phyloP scores from a whole-genome alignment of 2,113 vertebrate genomes.

The Dascyllus trimaculatus region DNA sequence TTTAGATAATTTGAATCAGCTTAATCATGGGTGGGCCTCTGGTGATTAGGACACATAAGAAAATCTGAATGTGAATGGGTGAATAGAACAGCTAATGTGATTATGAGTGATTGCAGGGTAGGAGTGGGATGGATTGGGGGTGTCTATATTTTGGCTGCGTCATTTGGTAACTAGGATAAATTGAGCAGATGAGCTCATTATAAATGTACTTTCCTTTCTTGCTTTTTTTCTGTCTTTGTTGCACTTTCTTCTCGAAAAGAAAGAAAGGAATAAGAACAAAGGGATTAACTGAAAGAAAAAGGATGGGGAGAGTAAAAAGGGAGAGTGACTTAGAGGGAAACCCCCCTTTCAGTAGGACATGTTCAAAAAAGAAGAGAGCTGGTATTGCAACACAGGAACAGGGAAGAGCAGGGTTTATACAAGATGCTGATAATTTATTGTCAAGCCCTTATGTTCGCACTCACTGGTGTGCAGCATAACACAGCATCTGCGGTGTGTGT shows the following conservation, averaged over 20 bases:
- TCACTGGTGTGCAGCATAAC: constrained; percentile 57
- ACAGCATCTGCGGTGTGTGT: constrained; percentile 57
- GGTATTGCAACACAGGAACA: constrained; percentile 14
- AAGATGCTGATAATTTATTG: constrained; percentile 42
- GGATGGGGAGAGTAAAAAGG: neutral
- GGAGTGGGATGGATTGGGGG: neutral
- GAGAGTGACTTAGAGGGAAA: neutral
- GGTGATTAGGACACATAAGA: constrained; percentile 49
- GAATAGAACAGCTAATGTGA: constrained; percentile 62
- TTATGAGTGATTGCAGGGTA: constrained; percentile 48
- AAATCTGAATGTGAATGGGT: constrained; percentile 64
- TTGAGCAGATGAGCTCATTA: constrained; percentile 1
- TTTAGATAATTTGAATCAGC: constrained; percentile 48
- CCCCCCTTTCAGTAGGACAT: neutral
- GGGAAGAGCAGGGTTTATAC: constrained; percentile 30
- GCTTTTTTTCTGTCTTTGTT: neutral
- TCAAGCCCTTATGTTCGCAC: constrained; percentile 53
- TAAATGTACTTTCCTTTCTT: neutral
- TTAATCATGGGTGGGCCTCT: constrained; percentile 57
- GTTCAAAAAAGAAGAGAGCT: constrained; percentile 8
- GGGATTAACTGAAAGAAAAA: constrained; percentile 9
- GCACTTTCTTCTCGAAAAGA: neutral
- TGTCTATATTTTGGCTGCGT: constrained; percentile 25
- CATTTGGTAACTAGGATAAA: constrained; percentile 26
- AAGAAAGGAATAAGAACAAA: constrained; percentile 28